phyloP scores from a whole-genome alignment of 1,140 invertebrate species.

The Chrysoperla carnea region DNA sequence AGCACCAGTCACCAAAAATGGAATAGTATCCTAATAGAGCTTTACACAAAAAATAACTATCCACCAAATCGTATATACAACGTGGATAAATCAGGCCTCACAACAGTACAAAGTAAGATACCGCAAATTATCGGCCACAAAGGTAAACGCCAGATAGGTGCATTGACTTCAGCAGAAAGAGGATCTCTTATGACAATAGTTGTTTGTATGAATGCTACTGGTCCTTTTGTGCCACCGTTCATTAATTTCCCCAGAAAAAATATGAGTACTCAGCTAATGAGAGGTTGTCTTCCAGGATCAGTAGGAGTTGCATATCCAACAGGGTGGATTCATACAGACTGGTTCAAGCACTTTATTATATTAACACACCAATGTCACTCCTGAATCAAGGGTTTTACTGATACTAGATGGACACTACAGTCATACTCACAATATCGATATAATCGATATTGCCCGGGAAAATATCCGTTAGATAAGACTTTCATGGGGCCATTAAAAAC shows the following conservation, averaged over 20 bases:
- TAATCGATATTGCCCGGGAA: slow-evolving; percentile 14
- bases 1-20: background rate
- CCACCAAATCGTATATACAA: slow-evolving; percentile 9
- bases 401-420: slow-evolving; percentile 1
- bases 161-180: slow-evolving; percentile 25
- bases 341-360: slow-evolving; percentile 10
- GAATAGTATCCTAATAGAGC: background rate
- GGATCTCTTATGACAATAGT: slow-evolving; percentile 25
- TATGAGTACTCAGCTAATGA: slow-evolving; percentile 11
- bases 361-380: slow-evolving; percentile 4
- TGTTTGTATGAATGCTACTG: slow-evolving; percentile 19
- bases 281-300: slow-evolving; percentile 2
- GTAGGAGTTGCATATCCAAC: slow-evolving; percentile 1
- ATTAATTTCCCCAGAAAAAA: slow-evolving; percentile 23
- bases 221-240: slow-evolving; percentile 22
- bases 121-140: slow-evolving; percentile 22
- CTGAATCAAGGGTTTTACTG: slow-evolving; percentile 7
- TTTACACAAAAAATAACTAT: slow-evolving; percentile 6
- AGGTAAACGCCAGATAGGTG: slow-evolving; percentile 24
- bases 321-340: slow-evolving; percentile 9
- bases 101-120: slow-evolving; percentile 20
- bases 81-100: slow-evolving; percentile 16
- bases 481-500: slow-evolving; percentile 14
- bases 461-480: slow-evolving; percentile 15
- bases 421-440: slow-evolving; percentile 9